A percentile compares a stretch with the other conserved stretches of the same genome.
Conservation (phyloP, 2,113 vertebrate genomes). For the Odocoileus virginianus region DNA sequence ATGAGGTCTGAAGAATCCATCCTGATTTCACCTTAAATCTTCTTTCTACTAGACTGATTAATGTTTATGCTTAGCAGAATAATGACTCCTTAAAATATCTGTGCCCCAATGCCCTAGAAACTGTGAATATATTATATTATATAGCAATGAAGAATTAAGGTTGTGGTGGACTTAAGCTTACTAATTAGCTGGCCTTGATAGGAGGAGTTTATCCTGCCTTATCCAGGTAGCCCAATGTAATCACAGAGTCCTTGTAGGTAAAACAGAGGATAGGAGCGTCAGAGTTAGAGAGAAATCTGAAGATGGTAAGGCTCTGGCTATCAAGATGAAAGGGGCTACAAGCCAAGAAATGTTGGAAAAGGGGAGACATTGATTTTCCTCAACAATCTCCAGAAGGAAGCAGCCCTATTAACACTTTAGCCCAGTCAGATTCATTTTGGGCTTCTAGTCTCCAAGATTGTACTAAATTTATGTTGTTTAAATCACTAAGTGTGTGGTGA, state of each 20-base stretch:
- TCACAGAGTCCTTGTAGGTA: neutral
- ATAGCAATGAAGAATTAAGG: neutral
- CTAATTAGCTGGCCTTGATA: neutral
- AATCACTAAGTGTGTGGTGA: neutral
- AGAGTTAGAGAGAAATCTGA: neutral
- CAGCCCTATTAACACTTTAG: neutral
- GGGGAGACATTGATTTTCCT: neutral
- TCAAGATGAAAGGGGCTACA: neutral
- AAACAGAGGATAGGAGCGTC: neutral
- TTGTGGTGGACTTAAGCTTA: neutral
- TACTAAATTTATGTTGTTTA: neutral
- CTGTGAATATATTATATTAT: neutral
- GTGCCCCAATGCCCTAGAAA: neutral
- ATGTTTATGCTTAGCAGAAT: neutral
- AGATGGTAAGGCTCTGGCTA: neutral
- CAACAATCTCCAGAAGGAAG: neutral
- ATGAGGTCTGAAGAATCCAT: neutral
- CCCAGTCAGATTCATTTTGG: neutral
- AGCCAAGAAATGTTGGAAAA: neutral
- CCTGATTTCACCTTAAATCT: neutral
- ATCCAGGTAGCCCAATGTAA: neutral
- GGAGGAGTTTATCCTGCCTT: neutral
- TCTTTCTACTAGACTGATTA: neutral
- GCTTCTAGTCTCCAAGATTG: neutral
- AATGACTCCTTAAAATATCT: neutral